Conservation (phyloP, 2,797 vertebrate genomes). For the Xenentodon cancila region DNA sequence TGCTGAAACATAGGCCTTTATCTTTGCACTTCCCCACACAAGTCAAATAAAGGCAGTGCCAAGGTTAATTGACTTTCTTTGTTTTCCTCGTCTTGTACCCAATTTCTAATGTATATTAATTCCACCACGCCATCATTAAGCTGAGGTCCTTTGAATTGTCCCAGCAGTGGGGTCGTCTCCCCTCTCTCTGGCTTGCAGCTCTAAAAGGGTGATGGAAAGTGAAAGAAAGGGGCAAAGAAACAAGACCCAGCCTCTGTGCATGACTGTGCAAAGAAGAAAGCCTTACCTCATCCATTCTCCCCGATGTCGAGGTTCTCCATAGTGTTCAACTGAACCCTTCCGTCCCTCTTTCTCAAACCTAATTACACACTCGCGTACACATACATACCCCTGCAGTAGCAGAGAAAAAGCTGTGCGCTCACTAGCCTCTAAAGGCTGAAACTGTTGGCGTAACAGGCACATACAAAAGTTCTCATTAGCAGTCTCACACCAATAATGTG, state of each 20-base stretch:
- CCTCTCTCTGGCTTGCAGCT: conserved; percentile 8
- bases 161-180: conserved; percentile 43
- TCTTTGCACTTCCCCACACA: conserved; percentile 27
- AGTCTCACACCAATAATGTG: conserved; percentile 57
- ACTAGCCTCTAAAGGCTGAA: conserved; percentile 44
- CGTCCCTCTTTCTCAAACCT: conserved; percentile 37
- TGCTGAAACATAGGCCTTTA: background rate
- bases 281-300: conserved; percentile 43
- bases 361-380: conserved; percentile 32
- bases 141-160: conserved; percentile 58
- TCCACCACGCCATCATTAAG: conserved; percentile 65
- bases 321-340: conserved; percentile 57
- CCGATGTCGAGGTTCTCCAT: conserved; percentile 39
- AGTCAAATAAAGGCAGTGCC: conserved; percentile 59
- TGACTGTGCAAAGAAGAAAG: conserved; percentile 42
- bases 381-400: conserved; percentile 34
- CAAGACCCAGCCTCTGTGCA: conserved; percentile 30
- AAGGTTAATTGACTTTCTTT: conserved; percentile 72
- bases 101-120: conserved; percentile 66
- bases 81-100: conserved; percentile 42
- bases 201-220: conserved; percentile 69
- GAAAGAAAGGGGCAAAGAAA: conserved; percentile 57
- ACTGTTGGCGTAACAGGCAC: conserved; percentile 46
- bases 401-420: conserved; percentile 33
- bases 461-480: conserved; percentile 70